Conservation (phyloP, 2,888 invertebrate species). For the Hirtodrosophila trivittata region DNA sequence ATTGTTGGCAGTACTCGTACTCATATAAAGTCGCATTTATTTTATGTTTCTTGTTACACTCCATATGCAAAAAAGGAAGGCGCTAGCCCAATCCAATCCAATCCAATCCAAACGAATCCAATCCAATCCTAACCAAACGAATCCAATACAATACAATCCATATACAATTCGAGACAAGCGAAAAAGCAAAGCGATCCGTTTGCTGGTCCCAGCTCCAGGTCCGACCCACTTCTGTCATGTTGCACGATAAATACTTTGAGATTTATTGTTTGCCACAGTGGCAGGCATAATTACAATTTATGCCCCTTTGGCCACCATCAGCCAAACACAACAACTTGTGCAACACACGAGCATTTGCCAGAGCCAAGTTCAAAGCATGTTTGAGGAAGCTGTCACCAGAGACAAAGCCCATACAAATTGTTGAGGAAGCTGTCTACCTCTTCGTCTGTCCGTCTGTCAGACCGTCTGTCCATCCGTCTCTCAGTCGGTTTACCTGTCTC, state of each 20-base stretch:
- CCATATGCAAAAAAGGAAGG: slow-evolving; percentile 36
- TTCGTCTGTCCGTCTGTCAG: slow-evolving; percentile 31
- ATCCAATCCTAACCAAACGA: no score
- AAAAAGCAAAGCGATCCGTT: slow-evolving; percentile 1
- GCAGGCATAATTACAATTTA: slow-evolving; percentile 78
- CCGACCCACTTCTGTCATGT: slow-evolving; percentile 78
- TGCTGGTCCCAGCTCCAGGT: slow-evolving; percentile 41
- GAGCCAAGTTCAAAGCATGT: slow-evolving; percentile 71
- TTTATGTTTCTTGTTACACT: slow-evolving; percentile 28
- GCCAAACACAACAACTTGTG: slow-evolving; percentile 37
- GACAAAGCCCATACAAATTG: slow-evolving; percentile 71
- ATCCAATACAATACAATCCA: slow-evolving; percentile 5
- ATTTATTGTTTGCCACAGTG: slow-evolving; percentile 75
- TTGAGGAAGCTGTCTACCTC: slow-evolving; percentile 63
- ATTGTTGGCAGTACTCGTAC: slow-evolving; percentile 23
- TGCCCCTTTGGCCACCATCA: slow-evolving; percentile 56
- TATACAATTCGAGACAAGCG: slow-evolving; percentile 1
- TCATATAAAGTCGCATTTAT: slow-evolving; percentile 10
- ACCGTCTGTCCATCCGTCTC: slow-evolving; percentile 16
- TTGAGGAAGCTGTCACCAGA: slow-evolving; percentile 76
- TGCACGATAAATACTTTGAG: slow-evolving; percentile 74
- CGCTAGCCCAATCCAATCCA: slow-evolving; percentile 37
- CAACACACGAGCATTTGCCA: slow-evolving; percentile 28
- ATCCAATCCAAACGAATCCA: no score
- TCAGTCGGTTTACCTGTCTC: slow-evolving; percentile 50